These are phyloP conservation scores for Linepithema humile DNA, from an alignment of 1,140 invertebrate species.

Conservation along the genomic window DNA sequence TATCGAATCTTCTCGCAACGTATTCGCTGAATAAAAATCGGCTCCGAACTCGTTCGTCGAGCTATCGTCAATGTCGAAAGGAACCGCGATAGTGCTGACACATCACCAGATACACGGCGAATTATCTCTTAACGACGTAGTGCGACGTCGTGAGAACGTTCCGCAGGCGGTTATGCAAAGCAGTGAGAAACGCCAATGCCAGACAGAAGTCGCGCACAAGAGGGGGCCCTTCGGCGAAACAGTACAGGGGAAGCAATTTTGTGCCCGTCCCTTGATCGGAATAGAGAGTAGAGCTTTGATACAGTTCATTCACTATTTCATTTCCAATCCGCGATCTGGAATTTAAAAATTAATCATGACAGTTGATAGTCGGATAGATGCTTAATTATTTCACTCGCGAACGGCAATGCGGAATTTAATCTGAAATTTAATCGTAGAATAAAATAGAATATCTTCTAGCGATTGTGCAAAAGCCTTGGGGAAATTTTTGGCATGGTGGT, in stretches of 20 bases:
- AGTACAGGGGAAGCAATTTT: not conserved
- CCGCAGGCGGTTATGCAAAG: conserved; percentile 50
- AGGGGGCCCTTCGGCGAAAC: not conserved
- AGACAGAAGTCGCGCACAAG: conserved; percentile 3
- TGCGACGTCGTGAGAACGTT: conserved; percentile 50
- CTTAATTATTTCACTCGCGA: not conserved
- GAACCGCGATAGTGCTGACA: conserved; percentile 42
- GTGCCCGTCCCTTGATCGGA: not conserved
- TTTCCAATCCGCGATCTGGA: not conserved
- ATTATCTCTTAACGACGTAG: conserved; percentile 41
- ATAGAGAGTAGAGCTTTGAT: conserved; percentile 1
- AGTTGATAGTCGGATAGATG: not conserved
- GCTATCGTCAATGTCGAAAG: conserved; percentile 32
- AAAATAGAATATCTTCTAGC: too few relatives aligned
- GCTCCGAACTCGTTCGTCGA: not conserved
- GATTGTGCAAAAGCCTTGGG: not conserved
- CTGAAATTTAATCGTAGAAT: not conserved
- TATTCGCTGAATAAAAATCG: conserved; percentile 8
- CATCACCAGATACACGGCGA: conserved; percentile 7
- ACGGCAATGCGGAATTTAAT: not conserved
- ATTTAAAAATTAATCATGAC: not conserved
- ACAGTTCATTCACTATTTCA: conserved; percentile 16
- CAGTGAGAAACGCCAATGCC: conserved; percentile 37
- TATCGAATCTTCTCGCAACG: not conserved
- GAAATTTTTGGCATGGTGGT: too few relatives aligned